These are phyloP conservation scores for Amyelois transitella DNA, from an alignment of 1,140 invertebrate genomes.

Conservation along the genomic window DNA sequence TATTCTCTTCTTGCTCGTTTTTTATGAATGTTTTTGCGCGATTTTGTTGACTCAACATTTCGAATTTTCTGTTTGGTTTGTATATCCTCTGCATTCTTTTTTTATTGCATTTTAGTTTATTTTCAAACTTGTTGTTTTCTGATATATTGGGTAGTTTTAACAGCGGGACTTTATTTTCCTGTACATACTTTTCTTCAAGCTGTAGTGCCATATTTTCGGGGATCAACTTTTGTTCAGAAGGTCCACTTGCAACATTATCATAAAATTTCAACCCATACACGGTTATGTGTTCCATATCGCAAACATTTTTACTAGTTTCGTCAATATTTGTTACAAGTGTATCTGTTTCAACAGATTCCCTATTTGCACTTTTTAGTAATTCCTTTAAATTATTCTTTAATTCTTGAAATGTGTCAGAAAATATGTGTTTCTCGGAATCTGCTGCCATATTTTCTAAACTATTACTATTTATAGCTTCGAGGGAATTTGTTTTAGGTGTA, in stretches of 20 bases:
- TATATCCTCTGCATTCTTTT: slow-evolving; percentile 24
- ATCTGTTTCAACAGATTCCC: slow-evolving; percentile 3
- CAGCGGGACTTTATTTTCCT: slow-evolving; percentile 8
- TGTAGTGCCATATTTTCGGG: slow-evolving; percentile 15
- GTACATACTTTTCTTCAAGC: slow-evolving; percentile 10
- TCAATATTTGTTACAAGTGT: slow-evolving; percentile 7
- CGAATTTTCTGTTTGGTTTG: slow-evolving; percentile 33
- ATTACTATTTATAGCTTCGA: slow-evolving; percentile 42
- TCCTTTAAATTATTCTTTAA: slow-evolving; percentile 54
- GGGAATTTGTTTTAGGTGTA: slow-evolving; percentile 53
- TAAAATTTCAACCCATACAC: slow-evolving; percentile 48
- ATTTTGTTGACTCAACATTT: slow-evolving; percentile 40
- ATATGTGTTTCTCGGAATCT: slow-evolving; percentile 26
- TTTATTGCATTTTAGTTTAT: slow-evolving; percentile 19
- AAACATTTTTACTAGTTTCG: slow-evolving; percentile 25
- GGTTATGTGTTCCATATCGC: slow-evolving; percentile 61
- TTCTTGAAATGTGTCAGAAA: slow-evolving; percentile 49
- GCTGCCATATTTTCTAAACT: slow-evolving; percentile 2
- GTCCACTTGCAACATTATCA: background rate
- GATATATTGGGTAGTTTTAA: slow-evolving; percentile 52
- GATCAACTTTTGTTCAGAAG: background rate
- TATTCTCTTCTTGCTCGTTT: slow-evolving; percentile 39
- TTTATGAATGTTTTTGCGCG: slow-evolving; percentile 49
- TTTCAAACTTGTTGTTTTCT: slow-evolving; percentile 36
- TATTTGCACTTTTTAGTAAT: slow-evolving; percentile 21